phyloP scores from a whole-genome alignment of 2,113 vertebrate genomes.

The Thalassoma bifasciatum region DNA sequence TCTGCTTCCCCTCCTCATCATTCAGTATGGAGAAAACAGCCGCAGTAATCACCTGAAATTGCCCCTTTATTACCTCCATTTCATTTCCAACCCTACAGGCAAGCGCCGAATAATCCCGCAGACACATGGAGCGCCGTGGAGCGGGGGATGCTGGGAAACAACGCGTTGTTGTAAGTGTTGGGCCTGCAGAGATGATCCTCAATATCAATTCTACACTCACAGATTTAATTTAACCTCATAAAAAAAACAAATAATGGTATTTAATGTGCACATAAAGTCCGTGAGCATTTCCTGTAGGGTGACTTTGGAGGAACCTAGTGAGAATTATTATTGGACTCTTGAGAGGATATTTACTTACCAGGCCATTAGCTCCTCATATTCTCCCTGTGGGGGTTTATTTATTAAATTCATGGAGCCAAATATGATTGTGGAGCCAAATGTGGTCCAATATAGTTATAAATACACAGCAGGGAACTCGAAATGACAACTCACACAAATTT shows the following conservation, averaged over 20 bases:
- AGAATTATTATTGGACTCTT: constrained; percentile 7
- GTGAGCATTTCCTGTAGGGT: background rate
- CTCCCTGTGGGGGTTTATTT: constrained; percentile 23
- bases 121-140: background rate
- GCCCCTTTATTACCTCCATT: background rate
- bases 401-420: background rate
- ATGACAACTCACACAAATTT: constrained; percentile 6
- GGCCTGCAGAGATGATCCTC: background rate
- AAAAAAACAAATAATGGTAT: background rate
- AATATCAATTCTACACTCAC: background rate
- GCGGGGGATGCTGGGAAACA: background rate
- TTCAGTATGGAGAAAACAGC: background rate
- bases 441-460: background rate
- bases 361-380: constrained; percentile 18
- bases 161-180: background rate
- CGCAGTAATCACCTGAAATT: background rate
- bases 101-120: background rate
- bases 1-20: background rate
- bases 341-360: constrained; percentile 28
- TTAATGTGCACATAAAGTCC: background rate
- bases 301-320: background rate
- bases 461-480: constrained; percentile 7
- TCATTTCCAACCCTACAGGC: background rate
- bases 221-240: background rate
- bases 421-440: background rate